Evolutionary conservation across 2,797 vertebrate genomes (phyloP).

Genomic region (Mormyrus hasselquistii): DNA sequence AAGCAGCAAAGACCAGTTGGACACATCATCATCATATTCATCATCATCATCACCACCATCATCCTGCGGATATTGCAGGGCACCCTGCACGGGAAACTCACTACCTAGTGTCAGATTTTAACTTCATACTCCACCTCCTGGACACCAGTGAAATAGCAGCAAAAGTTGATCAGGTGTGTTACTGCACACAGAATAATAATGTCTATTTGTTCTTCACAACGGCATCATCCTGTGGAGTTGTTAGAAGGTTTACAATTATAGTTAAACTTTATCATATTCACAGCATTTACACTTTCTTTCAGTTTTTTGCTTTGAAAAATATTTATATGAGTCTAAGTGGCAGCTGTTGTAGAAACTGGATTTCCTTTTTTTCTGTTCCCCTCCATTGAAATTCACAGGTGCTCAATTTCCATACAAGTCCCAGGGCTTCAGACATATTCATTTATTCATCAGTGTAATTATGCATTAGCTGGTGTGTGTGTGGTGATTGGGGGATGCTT

Average conservation of each 20-base stretch:
- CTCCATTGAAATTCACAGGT: conserved; percentile 20
- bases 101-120: conserved; percentile 73
- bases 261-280: background rate
- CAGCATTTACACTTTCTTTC: background rate
- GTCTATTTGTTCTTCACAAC: background rate
- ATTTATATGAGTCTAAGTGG: conserved; percentile 8
- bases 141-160: conserved; percentile 63
- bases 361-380: background rate
- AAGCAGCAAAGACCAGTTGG: background rate
- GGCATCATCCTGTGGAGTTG: background rate
- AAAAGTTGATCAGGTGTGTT: conserved; percentile 78
- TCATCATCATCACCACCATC: too few species aligned
- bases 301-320: conserved; percentile 6
- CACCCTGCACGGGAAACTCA: conserved; percentile 74
- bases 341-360: background rate
- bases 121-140: conserved; percentile 71
- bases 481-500: background rate
- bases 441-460: conserved; percentile 21
- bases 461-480: conserved; percentile 1
- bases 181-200: conserved; percentile 73
- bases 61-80: conserved; percentile 48
- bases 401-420: conserved; percentile 19
- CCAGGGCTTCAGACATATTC: background rate
- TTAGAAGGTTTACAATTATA: background rate
- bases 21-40: background rate